phyloP scores from a whole-genome alignment of 2,888 invertebrate genomes.

The Neria commutata region DNA sequence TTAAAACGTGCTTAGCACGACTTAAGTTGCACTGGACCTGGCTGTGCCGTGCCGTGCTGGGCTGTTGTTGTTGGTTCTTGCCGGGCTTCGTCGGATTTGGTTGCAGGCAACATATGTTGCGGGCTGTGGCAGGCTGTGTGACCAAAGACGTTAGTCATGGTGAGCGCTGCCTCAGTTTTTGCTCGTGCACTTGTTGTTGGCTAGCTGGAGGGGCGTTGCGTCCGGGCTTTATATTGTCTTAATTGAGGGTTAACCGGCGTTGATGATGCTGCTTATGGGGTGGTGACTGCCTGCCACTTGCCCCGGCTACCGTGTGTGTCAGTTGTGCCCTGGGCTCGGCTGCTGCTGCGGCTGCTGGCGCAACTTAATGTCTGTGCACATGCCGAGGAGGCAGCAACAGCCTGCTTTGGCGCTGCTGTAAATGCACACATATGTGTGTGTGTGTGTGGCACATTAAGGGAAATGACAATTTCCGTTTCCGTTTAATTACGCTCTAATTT shows the following conservation, averaged over 20 bases:
- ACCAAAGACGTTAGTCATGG: conserved; percentile 57
- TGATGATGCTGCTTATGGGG: conserved; percentile 58
- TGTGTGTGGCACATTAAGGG: conserved; percentile 31
- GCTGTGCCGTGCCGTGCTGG: neutral
- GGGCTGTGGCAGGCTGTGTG: conserved; percentile 36
- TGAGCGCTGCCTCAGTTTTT: conserved; percentile 31
- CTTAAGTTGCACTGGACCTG: neutral
- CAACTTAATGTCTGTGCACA: conserved; percentile 54
- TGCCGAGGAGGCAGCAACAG: conserved; percentile 21
- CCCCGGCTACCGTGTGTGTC: conserved; percentile 12
- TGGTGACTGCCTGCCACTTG: conserved; percentile 18
- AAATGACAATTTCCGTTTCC: conserved; percentile 21
- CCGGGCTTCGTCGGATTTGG: conserved; percentile 16
- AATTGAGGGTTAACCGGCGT: conserved; percentile 60
- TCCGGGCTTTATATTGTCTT: conserved; percentile 56
- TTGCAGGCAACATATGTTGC: conserved; percentile 48
- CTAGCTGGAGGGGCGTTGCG: conserved; percentile 27
- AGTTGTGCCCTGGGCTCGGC: conserved; percentile 9
- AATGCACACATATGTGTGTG: conserved; percentile 40
- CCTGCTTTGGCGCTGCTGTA: no score
- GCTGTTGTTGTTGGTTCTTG: neutral
- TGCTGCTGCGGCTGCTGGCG: neutral
- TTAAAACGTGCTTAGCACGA: conserved; percentile 13
- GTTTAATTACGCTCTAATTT: conserved; percentile 32
- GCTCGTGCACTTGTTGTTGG: conserved; percentile 21